These are phyloP conservation scores for Penelope pileata DNA, from an alignment of 2,113 vertebrate genomes.

Conservation along the genomic window DNA sequence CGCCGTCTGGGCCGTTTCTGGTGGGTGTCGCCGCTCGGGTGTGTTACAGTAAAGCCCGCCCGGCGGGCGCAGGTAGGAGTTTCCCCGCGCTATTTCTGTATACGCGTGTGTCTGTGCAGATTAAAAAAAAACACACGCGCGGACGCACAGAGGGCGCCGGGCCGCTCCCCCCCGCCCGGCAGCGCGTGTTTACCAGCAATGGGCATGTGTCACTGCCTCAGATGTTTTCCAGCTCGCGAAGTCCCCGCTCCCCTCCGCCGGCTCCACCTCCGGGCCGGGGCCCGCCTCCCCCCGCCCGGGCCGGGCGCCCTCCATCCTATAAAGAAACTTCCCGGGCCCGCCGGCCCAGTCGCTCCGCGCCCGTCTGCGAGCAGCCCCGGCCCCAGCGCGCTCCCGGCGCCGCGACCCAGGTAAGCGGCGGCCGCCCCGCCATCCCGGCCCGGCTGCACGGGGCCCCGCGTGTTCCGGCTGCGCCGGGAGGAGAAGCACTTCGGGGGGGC, in stretches of 20 bases:
- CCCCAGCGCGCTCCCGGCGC: neutral
- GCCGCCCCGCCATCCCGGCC: no score
- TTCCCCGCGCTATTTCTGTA: slow-evolving; percentile 63
- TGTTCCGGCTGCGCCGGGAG: neutral
- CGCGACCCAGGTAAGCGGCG: neutral
- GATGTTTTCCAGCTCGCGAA: slow-evolving; percentile 45
- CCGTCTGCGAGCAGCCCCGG: neutral
- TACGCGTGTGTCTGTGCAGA: neutral
- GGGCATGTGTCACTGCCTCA: slow-evolving; percentile 16
- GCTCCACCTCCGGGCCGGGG: slow-evolving; percentile 29
- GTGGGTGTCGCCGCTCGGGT: slow-evolving; percentile 31
- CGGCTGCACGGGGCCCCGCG: neutral
- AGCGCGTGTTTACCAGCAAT: slow-evolving; percentile 38
- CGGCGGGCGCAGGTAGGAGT: slow-evolving; percentile 37
- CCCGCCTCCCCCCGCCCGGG: neutral
- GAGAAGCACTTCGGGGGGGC: neutral
- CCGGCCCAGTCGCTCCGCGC: neutral
- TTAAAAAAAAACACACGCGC: neutral
- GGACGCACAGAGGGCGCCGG: neutral
- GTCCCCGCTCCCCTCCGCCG: neutral
- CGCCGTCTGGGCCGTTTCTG: slow-evolving; percentile 22
- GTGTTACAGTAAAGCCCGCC: slow-evolving; percentile 54
- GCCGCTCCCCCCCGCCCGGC: neutral
- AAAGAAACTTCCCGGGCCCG: slow-evolving; percentile 52
- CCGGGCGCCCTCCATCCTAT: slow-evolving; percentile 43